Evolutionary conservation across 2,113 vertebrate species (phyloP).

Genomic region (Trochalopteron elliotii): DNA sequence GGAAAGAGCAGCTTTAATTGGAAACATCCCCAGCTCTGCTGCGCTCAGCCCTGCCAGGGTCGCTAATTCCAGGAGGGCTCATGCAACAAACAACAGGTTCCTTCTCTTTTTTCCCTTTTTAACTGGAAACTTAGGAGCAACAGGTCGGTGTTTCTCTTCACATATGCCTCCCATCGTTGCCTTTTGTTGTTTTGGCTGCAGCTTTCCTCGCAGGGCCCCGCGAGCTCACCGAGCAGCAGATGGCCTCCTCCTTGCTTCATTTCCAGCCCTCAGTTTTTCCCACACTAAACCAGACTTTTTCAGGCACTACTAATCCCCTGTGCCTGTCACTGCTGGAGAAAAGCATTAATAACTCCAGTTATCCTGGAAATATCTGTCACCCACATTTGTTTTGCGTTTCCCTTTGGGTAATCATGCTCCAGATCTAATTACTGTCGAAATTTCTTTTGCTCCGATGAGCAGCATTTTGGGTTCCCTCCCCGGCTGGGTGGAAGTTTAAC

Average conservation of each 20-base stretch:
- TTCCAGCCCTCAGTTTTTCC: slow-evolving; percentile 59
- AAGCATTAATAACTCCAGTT: slow-evolving; percentile 69
- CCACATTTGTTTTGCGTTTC: slow-evolving; percentile 57
- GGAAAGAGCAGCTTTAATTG: background rate
- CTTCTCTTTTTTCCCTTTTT: background rate
- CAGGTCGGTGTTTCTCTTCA: slow-evolving; percentile 48
- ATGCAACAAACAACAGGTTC: background rate
- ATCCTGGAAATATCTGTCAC: slow-evolving; percentile 68
- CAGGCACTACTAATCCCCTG: slow-evolving; percentile 59
- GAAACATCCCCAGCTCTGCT: background rate
- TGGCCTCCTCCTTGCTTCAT: slow-evolving; percentile 62
- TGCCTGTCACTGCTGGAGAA: slow-evolving; percentile 57
- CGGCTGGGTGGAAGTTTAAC: background rate
- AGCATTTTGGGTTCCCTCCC: slow-evolving; percentile 14
- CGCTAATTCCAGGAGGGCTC: accelerated
- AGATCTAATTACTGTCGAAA: slow-evolving; percentile 66
- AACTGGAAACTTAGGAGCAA: slow-evolving; percentile 32
- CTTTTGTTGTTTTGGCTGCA: slow-evolving; percentile 60
- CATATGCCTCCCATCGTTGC: slow-evolving; percentile 53
- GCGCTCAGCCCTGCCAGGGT: background rate
- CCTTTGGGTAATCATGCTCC: slow-evolving; percentile 59
- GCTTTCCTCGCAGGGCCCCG: slow-evolving; percentile 40
- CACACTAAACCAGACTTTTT: slow-evolving; percentile 59
- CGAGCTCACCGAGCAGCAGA: slow-evolving; percentile 49
- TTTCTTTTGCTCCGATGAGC: slow-evolving; percentile 44